Base-by-base conservation (phyloP, 2,888 invertebrate species). In the Ischnura elegans region DNA sequence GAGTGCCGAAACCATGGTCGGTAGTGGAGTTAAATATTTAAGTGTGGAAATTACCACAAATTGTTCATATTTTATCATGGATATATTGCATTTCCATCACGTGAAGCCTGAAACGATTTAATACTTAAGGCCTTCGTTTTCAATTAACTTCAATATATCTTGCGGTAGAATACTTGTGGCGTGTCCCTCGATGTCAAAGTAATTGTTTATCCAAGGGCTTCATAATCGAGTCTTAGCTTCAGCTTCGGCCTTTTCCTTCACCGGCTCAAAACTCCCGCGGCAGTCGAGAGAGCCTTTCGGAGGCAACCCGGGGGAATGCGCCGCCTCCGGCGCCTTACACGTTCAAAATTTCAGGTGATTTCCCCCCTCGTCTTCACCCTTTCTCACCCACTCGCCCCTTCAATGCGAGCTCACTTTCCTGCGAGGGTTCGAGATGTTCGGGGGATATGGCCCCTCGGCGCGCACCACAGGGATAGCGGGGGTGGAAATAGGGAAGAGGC, bases 331-430 rank as follows among this genome's bases (percentile, higher is more conserved):
- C 42, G 55, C 25, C 87, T 55, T 36, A 55, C 87, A 55, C 87
- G 51, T 87, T 90, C 90, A 90, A 90, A 90, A 90, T 90, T 61
- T 55, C 61, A 90, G 61, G 61, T 61, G 61, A 61, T 61, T 90
- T 47, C 61, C 55, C 36, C 36, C 45, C 86, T 19, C 36, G 16
- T 43, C 85, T 13, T 0, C 85, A 13, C 16, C 42, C 42, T 16
- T 36, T 87, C 87, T 87, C 43, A 25, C 51, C 87, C 55, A 51
- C 19, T 42, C 36, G 51, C 16, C 29, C 47, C 47, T 43, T 43
- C 85, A 42, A 43, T 85, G 5, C 36, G 13, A 19, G 8, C 42
- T 0, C 85, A 21, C 42, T 42, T 16, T n/a, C 36, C 42, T 21
- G 42, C 36, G 36, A n/a, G 61, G 61, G 61, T 6, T 25, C 0